These are phyloP conservation scores for Meiosimyza platycephala DNA, from an alignment of 2,888 invertebrate genomes.

Conservation along the genomic window DNA sequence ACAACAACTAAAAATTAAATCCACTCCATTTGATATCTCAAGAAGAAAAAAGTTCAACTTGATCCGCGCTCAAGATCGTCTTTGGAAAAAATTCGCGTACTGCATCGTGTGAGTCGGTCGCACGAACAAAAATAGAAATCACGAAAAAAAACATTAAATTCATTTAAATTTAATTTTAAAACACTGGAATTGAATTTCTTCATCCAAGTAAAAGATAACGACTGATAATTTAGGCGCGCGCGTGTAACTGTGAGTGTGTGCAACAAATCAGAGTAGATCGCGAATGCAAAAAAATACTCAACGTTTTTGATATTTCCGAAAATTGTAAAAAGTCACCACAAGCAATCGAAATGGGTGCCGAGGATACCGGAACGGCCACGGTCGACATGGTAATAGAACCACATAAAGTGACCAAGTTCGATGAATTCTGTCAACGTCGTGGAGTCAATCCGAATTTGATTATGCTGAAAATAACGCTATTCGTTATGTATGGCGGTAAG, in stretches of 20 bases:
- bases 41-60: slow-evolving; percentile 24
- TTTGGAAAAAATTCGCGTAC: not conserved
- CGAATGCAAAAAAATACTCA: not conserved
- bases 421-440: slow-evolving; percentile 67
- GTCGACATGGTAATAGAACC: slow-evolving; percentile 48
- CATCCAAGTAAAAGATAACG: slow-evolving; percentile 8
- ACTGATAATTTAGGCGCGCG: slow-evolving; percentile 1
- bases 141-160: not conserved
- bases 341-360: slow-evolving; percentile 62
- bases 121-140: not conserved
- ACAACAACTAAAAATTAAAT: slow-evolving; percentile 43
- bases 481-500: slow-evolving; percentile 84
- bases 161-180: slow-evolving; percentile 6
- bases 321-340: not conserved
- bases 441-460: slow-evolving; percentile 81
- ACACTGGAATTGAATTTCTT: slow-evolving; percentile 14
- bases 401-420: slow-evolving; percentile 58
- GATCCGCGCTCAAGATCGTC: slow-evolving; percentile 31
- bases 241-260: slow-evolving; percentile 9
- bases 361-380: slow-evolving; percentile 57
- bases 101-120: no score
- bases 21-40: slow-evolving; percentile 22
- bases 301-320: no score
- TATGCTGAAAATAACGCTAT: slow-evolving; percentile 84
- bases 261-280: not conserved